Evolutionary conservation across 2,113 vertebrate species (phyloP), one percentile per base, ranked within the genome.

Genomic region (Dicentrarchus labrax): DNA sequence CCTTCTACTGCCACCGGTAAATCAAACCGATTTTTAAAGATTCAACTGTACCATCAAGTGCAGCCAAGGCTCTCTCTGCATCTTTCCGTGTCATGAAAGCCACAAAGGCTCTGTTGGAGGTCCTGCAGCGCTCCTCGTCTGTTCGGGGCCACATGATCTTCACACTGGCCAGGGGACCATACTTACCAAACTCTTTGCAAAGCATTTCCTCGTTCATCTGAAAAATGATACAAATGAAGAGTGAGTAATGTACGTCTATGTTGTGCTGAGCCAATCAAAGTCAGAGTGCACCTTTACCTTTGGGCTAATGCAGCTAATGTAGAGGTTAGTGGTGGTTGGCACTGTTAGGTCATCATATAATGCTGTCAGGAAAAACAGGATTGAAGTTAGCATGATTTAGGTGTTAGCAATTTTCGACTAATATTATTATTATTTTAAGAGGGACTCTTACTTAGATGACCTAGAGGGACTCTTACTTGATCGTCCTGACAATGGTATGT

Each of bases 91-190:
- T 96, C 96, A 96, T 96, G 77, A 95, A 96, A 43, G 96, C 96
- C 83, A 96, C 96, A 41, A 96, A 96, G 68, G 96, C 96, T 56
- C 96, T 91, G 86, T 96, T 96, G 17, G 95, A 95, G 39, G 94
- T 94, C 78, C 96, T 79, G 56, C 93, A 93, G 64, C 95, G 91
- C 86, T 96, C 96, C 84, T 96, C 96, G 1, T 96, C 96, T 0
- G 95, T 96, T 21, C 96, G 94, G 11, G 96, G 96, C 96, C 96
- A 96, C 96, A 96, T 96, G 11, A 96, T 96, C 94, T 96, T 96
- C 48, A 96, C 96, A 16, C 96, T 96, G 74, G 96, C 96, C 84
- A 96, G 92, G 0, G 96, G 96, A 1, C 96, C 96, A 47, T 96
- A 96, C 85, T 96, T 96, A 17, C 95, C 95, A 82, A 96, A 96